These are phyloP conservation scores for Euwallacea similis DNA, from an alignment of 1,140 invertebrate genomes.

Conservation along the genomic window DNA sequence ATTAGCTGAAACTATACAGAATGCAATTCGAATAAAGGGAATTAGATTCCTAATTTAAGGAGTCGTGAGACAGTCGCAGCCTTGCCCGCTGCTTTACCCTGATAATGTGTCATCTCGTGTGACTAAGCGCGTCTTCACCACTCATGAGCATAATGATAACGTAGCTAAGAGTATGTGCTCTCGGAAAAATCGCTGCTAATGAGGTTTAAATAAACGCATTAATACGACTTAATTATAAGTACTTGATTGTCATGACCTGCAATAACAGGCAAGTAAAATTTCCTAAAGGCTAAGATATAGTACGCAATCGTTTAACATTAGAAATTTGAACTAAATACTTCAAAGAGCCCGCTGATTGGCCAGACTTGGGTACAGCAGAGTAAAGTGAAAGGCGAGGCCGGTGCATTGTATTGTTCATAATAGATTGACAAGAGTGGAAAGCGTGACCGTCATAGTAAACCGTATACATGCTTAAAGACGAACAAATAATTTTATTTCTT, in stretches of 20 bases:
- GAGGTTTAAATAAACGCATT: too few relatives aligned
- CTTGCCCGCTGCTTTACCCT: too few relatives aligned
- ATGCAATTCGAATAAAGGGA: too few relatives aligned
- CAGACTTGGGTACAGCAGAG: constrained; percentile 2
- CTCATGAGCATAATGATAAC: too few relatives aligned
- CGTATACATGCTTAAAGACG: neutral
- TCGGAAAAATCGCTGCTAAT: too few relatives aligned
- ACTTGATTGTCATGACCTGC: neutral
- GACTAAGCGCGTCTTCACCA: too few relatives aligned
- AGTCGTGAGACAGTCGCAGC: too few relatives aligned
- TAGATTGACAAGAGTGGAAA: constrained; percentile 41
- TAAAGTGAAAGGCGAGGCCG: constrained; percentile 25
- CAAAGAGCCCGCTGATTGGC: constrained; percentile 2
- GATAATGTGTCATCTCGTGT: too few relatives aligned
- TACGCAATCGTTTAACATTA: constrained; percentile 4
- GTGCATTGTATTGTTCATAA: constrained; percentile 39
- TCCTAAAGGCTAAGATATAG: neutral
- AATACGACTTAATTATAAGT: too few relatives aligned
- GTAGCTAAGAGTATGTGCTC: too few relatives aligned
- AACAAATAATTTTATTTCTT: constrained; percentile 1
- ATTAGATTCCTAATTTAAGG: too few relatives aligned
- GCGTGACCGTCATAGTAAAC: constrained; percentile 27
- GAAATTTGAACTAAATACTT: constrained; percentile 24
- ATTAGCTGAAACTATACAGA: too few relatives aligned
- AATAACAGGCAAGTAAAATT: neutral